Base-by-base conservation (phyloP, 1,140 invertebrate species). In the Pomacea maculata region DNA sequence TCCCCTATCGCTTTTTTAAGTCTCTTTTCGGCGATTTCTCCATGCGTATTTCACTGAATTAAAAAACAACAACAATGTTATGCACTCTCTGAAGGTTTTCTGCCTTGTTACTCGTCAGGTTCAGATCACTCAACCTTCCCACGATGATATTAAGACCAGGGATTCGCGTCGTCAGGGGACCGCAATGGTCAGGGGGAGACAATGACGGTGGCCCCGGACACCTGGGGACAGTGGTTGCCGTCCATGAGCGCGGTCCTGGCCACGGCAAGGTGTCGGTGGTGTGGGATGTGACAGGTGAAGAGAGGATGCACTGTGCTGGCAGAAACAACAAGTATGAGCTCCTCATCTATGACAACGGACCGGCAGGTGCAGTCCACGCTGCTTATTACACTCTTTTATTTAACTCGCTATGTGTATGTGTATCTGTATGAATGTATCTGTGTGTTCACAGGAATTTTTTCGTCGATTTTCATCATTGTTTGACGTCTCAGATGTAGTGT, bases 191-290 rank as follows among this genome's bases (percentile, higher is more conserved):
- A 64, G 75, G 82, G 74, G 85, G 84, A 12, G 78, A 86, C 64
- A 82, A 84, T 67, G 87, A 88, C 78, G 83, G 83, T 11, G 87
- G 86, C 57, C 84, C 86, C 76, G 87, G 87, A 79, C 85, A 87
- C 79, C 83, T 87, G n/a, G 87, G 87, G 2, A 87, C 87, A 0
- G 85, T 88, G 25, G 74, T 83, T 54, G 77, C 80, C 67, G 85
- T 85, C 80, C 80, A 83, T 29, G 68, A 72, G 54, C 77, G 84
- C 74, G 81, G 83, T 1, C 57, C 57, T 1, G 57, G 57, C 15
- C 3, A 61, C 11, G 57, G 57, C 57, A 78, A 71, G 45, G 80
- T 81, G n/a, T 65, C 70, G 19, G 85, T 87, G 15, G 78, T 86
- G 21, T 88, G 87, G 86, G 86, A 86, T 55, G 81, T 81, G 70